Base-by-base conservation (phyloP, 2,113 vertebrate genomes). In the Condylura cristata region DNA sequence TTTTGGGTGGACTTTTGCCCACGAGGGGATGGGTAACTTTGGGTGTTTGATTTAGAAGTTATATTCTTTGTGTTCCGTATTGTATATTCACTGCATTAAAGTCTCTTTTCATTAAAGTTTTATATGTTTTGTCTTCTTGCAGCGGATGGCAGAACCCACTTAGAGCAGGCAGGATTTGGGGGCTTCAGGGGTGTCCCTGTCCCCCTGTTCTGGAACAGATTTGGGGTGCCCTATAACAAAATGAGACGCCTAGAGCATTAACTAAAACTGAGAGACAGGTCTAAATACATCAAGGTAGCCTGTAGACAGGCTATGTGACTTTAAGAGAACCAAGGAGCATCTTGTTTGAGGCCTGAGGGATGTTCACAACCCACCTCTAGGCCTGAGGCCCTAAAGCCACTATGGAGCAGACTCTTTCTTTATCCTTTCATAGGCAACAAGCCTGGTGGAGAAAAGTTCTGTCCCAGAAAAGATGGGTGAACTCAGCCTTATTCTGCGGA, bases 191-290 rank as follows among this genome's bases (percentile, higher is more conserved):
- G n/a, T n/a, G n/a, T n/a, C n/a, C n/a, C n/a, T n/a, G n/a, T n/a
- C n/a, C n/a, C n/a, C n/a, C n/a, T n/a, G n/a, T n/a, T n/a, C n/a
- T n/a, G n/a, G n/a, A n/a, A n/a, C n/a, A n/a, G n/a, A n/a, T n/a
- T n/a, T n/a, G n/a, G n/a, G n/a, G n/a, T n/a, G n/a, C n/a, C n/a
- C n/a, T n/a, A n/a, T n/a, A n/a, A n/a, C n/a, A n/a, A n/a, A n/a
- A 14, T 84, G 60, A 79, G 32, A 28, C 24, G 63, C 81, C 48
- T 72, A 70, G 92, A 93, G 68, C 46, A 93, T 86, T 75, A 71
- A 39, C 58, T 86, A 30, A 72, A 51, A 26, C 30, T 71, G 46
- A 86, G 61, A 71, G 71, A 71, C 37, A 79, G 34, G 56, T 79
- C 84, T 91, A 75, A 89, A 26, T 3, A n/a, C 5, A 22, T 46